Percentiles rank a stretch among this genome's conserved stretches.
phyloP scores from a whole-genome alignment of 2,113 vertebrate species.

The Trematomus loennbergii region DNA sequence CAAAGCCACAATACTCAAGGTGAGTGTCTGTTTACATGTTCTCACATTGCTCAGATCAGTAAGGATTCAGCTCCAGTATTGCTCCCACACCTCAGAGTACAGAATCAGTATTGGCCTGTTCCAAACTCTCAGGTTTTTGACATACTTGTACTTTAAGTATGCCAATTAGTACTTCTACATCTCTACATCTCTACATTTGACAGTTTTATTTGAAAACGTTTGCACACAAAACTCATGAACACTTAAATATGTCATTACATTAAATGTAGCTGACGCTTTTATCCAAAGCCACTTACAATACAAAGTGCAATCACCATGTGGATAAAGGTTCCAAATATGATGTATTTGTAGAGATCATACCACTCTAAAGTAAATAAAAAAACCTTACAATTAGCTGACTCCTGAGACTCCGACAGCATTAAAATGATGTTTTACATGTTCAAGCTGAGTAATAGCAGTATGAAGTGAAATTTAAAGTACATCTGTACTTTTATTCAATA shows the following conservation, averaged over 20 bases:
- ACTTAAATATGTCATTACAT: background rate
- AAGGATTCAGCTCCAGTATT: background rate
- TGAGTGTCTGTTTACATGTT: slow-evolving; percentile 58
- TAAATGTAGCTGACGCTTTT: too few relatives aligned
- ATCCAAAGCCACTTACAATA: too few relatives aligned
- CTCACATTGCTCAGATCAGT: background rate
- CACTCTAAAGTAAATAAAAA: background rate
- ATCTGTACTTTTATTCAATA: background rate
- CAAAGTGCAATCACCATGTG: too few relatives aligned
- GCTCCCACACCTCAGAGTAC: background rate
- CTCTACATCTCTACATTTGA: too few relatives aligned
- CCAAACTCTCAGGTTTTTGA: too few relatives aligned
- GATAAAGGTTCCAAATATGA: background rate
- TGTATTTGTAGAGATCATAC: background rate
- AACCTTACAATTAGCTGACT: background rate
- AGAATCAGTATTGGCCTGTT: background rate
- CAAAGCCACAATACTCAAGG: slow-evolving; percentile 90
- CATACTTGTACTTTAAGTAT: too few relatives aligned
- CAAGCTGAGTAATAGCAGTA: background rate
- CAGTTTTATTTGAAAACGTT: too few relatives aligned
- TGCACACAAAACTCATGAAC: background rate
- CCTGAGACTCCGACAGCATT: background rate
- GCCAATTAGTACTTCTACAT: too few relatives aligned
- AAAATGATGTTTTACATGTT: background rate
- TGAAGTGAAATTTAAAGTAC: background rate